Evolutionary conservation across 37 sponge, comb jelly and placozoan genomes (phyloP).

Genomic region (Halisarca cf. caerulea): DNA sequence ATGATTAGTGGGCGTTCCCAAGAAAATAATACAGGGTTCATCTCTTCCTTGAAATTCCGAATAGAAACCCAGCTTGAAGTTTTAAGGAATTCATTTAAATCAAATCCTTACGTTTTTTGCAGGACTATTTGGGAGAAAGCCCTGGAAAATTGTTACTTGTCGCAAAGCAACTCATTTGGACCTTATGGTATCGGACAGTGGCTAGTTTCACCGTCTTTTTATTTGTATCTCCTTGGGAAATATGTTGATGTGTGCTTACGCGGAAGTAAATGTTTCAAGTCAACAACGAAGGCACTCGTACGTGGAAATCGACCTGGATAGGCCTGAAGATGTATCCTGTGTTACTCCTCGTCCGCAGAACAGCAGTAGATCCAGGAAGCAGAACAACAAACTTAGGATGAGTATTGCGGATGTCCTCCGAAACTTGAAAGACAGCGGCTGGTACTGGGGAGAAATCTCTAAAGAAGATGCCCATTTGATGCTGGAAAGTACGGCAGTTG

Average conservation of each 20-base stretch:
- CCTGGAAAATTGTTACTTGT: neutral
- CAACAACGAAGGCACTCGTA: conserved; percentile 17
- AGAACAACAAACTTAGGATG: conserved; percentile 39
- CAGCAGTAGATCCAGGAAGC: neutral
- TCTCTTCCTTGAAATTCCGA: conserved; percentile 19
- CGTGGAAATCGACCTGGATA: conserved; percentile 17
- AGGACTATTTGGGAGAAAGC: neutral
- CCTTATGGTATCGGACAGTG: no score
- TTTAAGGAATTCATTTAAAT: no score
- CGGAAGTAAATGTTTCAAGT: conserved; percentile 8
- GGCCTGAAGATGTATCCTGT: neutral
- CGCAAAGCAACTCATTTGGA: neutral
- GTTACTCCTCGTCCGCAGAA: neutral
- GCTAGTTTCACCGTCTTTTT: no score
- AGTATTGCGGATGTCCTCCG: conserved; percentile 74
- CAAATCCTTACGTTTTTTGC: no score
- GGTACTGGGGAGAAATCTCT: conserved; percentile 93
- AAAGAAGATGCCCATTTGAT: conserved; percentile 71
- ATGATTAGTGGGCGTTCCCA: neutral
- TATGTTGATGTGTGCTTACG: conserved; percentile 32
- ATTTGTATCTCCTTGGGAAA: neutral
- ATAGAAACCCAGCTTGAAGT: neutral
- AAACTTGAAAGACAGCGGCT: conserved; percentile 82
- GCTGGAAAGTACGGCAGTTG: conserved; percentile 58
- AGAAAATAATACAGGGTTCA: neutral